phyloP scores from a whole-genome alignment of 2,888 invertebrate species.

The Rotaria socialis region DNA sequence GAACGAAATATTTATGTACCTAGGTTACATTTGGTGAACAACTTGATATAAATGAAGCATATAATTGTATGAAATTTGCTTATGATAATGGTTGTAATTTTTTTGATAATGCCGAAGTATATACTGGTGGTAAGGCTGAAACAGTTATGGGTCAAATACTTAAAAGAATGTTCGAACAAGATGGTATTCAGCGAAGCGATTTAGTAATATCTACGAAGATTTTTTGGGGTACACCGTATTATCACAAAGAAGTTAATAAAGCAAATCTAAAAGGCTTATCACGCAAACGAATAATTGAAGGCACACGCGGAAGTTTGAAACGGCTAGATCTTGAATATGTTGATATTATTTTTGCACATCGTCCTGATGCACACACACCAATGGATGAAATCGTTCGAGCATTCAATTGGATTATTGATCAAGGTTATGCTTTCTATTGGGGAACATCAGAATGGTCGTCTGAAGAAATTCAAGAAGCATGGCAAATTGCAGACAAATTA shows the following conservation, averaged over 20 bases:
- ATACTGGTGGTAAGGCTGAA: neutral
- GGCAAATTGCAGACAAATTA: neutral
- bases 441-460: neutral
- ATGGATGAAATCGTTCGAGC: neutral
- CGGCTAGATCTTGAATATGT: neutral
- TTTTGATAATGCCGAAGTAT: constrained; percentile 31
- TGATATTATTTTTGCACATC: neutral
- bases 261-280: constrained; percentile 33
- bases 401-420: constrained; percentile 22
- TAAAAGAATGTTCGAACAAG: neutral
- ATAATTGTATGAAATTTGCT: neutral
- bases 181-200: constrained; percentile 1
- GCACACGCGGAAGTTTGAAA: neutral
- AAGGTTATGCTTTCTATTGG: constrained; percentile 12
- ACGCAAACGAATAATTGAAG: constrained; percentile 2
- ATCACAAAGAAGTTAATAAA: neutral
- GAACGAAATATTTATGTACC: neutral
- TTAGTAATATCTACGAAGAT: constrained; percentile 34
- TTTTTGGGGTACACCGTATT: constrained; percentile 29
- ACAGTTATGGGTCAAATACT: constrained; percentile 3
- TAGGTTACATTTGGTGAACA: constrained; percentile 26
- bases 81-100: constrained; percentile 38
- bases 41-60: neutral
- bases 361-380: neutral
- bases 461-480: constrained; percentile 47